Evolutionary conservation across 2,113 vertebrate species (phyloP).

Genomic region (Paratilapia polleni): DNA sequence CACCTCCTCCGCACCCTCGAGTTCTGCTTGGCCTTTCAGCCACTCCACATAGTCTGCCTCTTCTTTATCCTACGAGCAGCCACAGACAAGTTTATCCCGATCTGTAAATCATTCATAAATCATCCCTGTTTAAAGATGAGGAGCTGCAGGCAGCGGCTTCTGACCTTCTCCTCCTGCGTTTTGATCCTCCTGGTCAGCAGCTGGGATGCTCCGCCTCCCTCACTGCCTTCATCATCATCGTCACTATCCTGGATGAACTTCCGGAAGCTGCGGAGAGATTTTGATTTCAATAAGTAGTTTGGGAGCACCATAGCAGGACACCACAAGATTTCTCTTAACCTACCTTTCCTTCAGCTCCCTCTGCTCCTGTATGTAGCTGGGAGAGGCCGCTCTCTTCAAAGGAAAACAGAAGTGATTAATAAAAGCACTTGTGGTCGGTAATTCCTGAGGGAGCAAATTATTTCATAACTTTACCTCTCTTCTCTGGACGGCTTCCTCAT

Average conservation of each 20-base stretch:
- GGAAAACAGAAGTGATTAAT: background rate
- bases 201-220: conserved; percentile 30
- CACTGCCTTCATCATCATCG: conserved; percentile 20
- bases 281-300: background rate
- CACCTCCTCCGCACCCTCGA: conserved; percentile 72
- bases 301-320: fast-evolving
- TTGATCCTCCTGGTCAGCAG: conserved; percentile 83
- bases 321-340: background rate
- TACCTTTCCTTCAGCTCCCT: conserved; percentile 86
- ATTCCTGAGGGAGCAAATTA: background rate
- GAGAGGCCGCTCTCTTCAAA: conserved; percentile 77
- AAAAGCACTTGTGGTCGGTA: fast-evolving
- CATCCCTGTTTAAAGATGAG: fast-evolving
- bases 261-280: conserved; percentile 78
- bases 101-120: background rate
- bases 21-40: conserved; percentile 87
- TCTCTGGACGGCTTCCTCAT: conserved; percentile 70
- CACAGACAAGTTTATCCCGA: background rate
- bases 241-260: conserved; percentile 86
- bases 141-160: background rate
- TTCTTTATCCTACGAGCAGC: conserved; percentile 82
- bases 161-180: conserved; percentile 86
- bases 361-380: conserved; percentile 90
- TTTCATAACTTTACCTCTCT: conserved; percentile 44
- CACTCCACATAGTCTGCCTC: conserved; percentile 87